Base-by-base conservation (phyloP, 2,888 invertebrate genomes). In the Nemotelus pantherinus region DNA sequence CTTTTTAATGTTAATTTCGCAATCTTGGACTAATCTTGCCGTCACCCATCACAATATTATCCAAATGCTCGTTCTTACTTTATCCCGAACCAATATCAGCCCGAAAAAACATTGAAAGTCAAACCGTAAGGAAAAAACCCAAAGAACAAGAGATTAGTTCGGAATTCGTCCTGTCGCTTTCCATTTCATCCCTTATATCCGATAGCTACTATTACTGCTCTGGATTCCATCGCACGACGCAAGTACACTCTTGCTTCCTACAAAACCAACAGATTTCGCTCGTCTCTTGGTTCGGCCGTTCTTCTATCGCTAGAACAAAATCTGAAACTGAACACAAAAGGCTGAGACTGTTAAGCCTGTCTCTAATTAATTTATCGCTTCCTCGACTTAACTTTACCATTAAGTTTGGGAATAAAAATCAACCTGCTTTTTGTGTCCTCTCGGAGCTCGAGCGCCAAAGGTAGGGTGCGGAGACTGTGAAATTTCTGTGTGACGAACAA, bases 361-460 rank as follows among this genome's bases (percentile, higher is more conserved):
- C 60, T 79, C 79, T 79, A 79, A 79, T 79, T 79, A 79, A 79
- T 77, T 79, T 79, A 79, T 79, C 79, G 79, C 77, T 77, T 77
- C 68, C 77, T 55, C 58, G 50, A 63, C 63, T 75, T 75, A 65
- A 58, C 67, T 53, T 64, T 53, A 76, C 63, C 76, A 76, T 53
- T 76, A 60, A 48, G 74, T 60, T 74, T 60, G 58, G 74, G 60
- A 48, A 60, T 74, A 60, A 60, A 74, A 74, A 74, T 74, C 74
- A 60, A 74, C 74, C 74, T 74, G 58, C 41, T 74, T 63, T 74
- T 74, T 39, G 57, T 58, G 47, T 70, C n/a, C 72, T 6, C 53
- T 70, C 44, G 3, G 48, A 25, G 25, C n/a, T 68, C 9, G 25
- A 39, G 44, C 50, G 43, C 39, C 48, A 7, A 68, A 25, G 41